Conservation (phyloP, 1,140 invertebrate species). For the Drosophila nasuta region DNA sequence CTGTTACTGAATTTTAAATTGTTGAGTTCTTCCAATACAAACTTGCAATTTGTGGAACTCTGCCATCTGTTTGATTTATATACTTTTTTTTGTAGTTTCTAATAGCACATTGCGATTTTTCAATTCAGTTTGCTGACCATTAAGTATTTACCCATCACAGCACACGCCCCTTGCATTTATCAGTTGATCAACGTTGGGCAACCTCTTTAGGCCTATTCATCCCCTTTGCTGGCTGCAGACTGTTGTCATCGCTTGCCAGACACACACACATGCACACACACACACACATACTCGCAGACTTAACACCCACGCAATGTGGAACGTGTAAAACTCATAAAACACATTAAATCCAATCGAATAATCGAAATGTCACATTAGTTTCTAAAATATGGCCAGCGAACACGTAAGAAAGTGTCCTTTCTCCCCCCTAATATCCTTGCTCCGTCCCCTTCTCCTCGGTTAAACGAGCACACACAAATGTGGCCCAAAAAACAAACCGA, state of each 20-base stretch:
- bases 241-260: slow-evolving; percentile 59
- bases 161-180: slow-evolving; percentile 61
- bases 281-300: slow-evolving; percentile 19
- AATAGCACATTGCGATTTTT: neutral
- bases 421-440: too few relatives aligned
- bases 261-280: neutral
- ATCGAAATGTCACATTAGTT: slow-evolving; percentile 85
- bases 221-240: slow-evolving; percentile 4
- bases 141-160: slow-evolving; percentile 6
- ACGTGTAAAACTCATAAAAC: slow-evolving; percentile 84
- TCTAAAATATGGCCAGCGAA: slow-evolving; percentile 81
- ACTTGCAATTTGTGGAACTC: too few relatives aligned
- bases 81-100: neutral
- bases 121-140: neutral
- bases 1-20: too few relatives aligned
- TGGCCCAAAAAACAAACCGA: slow-evolving; percentile 52
- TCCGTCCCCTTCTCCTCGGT: neutral
- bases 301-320: slow-evolving; percentile 43
- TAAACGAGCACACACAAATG: slow-evolving; percentile 72
- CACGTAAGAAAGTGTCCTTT: slow-evolving; percentile 65
- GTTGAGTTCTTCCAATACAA: too few relatives aligned
- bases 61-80: neutral
- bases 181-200: slow-evolving; percentile 37
- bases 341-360: slow-evolving; percentile 85
- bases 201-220: slow-evolving; percentile 12